phyloP scores from a whole-genome alignment of 2,888 invertebrate genomes.

The Spodoptera picta region DNA sequence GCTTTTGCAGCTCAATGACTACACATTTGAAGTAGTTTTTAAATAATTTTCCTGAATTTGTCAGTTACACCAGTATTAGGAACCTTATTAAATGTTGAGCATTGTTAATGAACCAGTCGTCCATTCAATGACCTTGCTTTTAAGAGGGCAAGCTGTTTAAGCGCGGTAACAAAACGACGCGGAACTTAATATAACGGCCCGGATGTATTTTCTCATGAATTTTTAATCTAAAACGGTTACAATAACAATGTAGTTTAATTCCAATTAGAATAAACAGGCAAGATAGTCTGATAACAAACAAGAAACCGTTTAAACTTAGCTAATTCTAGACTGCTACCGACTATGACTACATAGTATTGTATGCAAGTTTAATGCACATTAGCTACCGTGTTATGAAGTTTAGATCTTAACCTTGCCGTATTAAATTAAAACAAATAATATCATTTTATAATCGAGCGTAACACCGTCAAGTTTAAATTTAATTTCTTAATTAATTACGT shows the following conservation, averaged over 20 bases:
- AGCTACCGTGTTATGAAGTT: slow-evolving; percentile 3
- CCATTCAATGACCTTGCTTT: slow-evolving; percentile 33
- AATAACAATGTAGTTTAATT: neutral
- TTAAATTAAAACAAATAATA: too few relatives aligned
- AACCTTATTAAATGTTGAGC: slow-evolving; percentile 32
- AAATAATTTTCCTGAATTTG: neutral
- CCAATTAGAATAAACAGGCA: too few relatives aligned
- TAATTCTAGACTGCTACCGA: slow-evolving; percentile 29
- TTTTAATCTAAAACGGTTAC: neutral
- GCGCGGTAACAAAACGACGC: slow-evolving; percentile 15
- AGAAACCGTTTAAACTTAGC: neutral
- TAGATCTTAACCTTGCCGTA: neutral
- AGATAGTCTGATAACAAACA: neutral
- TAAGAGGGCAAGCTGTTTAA: slow-evolving; percentile 26
- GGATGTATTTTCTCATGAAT: neutral
- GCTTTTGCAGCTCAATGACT: slow-evolving; percentile 3
- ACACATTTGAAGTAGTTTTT: slow-evolving; percentile 5
- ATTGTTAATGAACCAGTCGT: slow-evolving; percentile 27
- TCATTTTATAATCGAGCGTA: too few relatives aligned
- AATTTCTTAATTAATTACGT: slow-evolving; percentile 9
- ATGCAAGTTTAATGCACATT: slow-evolving; percentile 23
- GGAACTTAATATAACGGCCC: slow-evolving; percentile 3
- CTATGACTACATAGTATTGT: slow-evolving; percentile 36
- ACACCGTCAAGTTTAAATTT: too few relatives aligned
- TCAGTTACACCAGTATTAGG: slow-evolving; percentile 9